phyloP scores from a whole-genome alignment of 2,888 invertebrate species.

The Himalopsyche kuldschensis region DNA sequence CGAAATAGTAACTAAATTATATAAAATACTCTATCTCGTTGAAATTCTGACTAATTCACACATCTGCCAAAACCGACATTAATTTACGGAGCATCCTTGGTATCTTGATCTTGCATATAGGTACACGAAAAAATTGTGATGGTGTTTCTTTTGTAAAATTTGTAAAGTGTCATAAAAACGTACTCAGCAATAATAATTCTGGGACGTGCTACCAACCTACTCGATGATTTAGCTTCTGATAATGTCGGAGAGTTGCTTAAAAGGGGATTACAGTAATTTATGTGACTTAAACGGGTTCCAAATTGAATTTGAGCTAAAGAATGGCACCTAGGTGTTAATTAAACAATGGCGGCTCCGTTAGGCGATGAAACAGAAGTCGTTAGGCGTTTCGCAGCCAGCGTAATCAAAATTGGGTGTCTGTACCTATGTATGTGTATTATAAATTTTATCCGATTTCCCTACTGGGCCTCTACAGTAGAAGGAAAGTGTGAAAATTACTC shows the following conservation, averaged over 20 bases:
- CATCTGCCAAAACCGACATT: too few species aligned
- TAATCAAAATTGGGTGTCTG: not conserved
- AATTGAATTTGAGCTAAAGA: not conserved
- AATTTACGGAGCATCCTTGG: too few species aligned
- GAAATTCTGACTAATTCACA: too few species aligned
- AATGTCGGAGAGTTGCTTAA: not conserved
- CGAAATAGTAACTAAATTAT: too few species aligned
- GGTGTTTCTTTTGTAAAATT: not conserved
- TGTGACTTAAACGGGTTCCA: not conserved
- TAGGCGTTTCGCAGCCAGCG: not conserved
- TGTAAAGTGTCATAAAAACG: not conserved
- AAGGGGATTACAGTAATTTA: not conserved
- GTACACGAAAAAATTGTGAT: not conserved
- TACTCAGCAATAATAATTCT: not conserved
- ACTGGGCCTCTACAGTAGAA: too few species aligned
- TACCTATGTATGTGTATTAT: too few species aligned
- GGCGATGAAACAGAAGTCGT: not conserved
- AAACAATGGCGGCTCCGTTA: not conserved
- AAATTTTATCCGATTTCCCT: too few species aligned
- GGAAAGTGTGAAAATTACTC: too few species aligned
- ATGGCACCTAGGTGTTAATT: not conserved
- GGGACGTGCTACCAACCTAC: not conserved
- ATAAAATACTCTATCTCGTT: too few species aligned
- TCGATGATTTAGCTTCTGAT: not conserved
- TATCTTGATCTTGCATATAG: too few species aligned